These are phyloP conservation scores for Taeniopygia guttata DNA, from an alignment of 2,797 vertebrate genomes.

Conservation along the genomic window DNA sequence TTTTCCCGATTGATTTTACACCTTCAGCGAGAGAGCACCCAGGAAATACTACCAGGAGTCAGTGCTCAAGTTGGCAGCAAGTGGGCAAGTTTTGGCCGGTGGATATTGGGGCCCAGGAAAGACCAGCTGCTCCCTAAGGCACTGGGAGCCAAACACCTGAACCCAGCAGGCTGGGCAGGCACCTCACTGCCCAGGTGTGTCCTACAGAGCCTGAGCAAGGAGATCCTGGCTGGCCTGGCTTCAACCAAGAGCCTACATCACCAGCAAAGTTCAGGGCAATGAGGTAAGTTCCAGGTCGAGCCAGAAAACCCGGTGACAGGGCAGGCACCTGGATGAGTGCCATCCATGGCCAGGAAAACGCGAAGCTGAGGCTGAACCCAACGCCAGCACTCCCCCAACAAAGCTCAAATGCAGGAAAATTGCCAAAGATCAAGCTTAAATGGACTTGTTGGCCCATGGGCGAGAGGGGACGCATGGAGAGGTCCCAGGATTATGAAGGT, in stretches of 20 bases:
- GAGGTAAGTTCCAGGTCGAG: not conserved
- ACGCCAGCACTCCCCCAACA: not conserved
- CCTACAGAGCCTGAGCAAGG: not conserved
- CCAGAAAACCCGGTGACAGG: not conserved
- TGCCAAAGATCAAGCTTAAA: not conserved
- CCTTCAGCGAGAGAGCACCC: not conserved
- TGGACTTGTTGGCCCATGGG: too few relatives aligned
- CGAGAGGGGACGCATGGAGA: not conserved
- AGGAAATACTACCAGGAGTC: not conserved
- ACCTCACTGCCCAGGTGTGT: not conserved
- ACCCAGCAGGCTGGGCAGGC: not conserved
- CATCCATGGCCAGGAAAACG: too few relatives aligned
- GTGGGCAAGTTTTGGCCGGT: not conserved
- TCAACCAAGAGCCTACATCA: not conserved
- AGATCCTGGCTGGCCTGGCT: not conserved
- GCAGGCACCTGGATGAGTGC: accelerated
- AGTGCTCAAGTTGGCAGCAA: not conserved
- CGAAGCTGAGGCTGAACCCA: not conserved
- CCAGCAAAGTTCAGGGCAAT: not conserved
- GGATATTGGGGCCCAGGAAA: not conserved
- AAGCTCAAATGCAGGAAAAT: accelerated
- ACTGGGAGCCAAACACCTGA: not conserved
- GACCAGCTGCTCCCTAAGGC: not conserved
- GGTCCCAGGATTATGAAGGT: too few relatives aligned
- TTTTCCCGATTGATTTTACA: not conserved